phyloP scores from a whole-genome alignment of 2,113 vertebrate genomes.

The Brienomyrus longianalis region DNA sequence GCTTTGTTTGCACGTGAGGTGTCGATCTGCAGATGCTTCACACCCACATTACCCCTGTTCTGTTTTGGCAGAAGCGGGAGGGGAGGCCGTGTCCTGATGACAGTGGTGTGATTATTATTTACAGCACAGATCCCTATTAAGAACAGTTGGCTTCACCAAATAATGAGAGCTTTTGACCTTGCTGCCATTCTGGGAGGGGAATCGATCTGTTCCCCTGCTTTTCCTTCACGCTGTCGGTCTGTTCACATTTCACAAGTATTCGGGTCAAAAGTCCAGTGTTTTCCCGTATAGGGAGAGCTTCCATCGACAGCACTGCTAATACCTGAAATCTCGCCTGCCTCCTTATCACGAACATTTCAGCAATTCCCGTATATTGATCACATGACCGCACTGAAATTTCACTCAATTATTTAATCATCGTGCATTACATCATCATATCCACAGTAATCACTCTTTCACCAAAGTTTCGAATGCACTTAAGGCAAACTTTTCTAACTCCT shows the following conservation, averaged over 20 bases:
- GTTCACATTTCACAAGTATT: slow-evolving; percentile 12
- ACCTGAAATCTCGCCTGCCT: neutral
- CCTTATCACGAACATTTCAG: neutral
- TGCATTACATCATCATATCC: neutral
- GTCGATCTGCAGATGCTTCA: neutral
- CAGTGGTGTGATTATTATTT: slow-evolving; percentile 1
- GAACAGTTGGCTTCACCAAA: slow-evolving; percentile 27
- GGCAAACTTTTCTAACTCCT: neutral
- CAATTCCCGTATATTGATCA: neutral
- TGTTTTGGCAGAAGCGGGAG: neutral
- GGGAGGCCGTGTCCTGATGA: neutral
- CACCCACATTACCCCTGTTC: neutral
- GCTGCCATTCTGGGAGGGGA: neutral
- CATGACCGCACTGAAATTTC: neutral
- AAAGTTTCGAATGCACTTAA: neutral
- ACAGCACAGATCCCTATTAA: slow-evolving; percentile 19
- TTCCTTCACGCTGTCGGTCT: neutral
- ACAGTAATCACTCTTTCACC: neutral
- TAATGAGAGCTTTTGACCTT: slow-evolving; percentile 28
- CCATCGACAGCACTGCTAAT: neutral
- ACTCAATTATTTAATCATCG: neutral
- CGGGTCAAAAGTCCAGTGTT: neutral
- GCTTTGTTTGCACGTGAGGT: neutral
- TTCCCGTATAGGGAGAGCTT: neutral
- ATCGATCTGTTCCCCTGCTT: neutral